Evolutionary conservation across 2,888 invertebrate species (phyloP).

Genomic region (Drosophila lutescens): DNA sequence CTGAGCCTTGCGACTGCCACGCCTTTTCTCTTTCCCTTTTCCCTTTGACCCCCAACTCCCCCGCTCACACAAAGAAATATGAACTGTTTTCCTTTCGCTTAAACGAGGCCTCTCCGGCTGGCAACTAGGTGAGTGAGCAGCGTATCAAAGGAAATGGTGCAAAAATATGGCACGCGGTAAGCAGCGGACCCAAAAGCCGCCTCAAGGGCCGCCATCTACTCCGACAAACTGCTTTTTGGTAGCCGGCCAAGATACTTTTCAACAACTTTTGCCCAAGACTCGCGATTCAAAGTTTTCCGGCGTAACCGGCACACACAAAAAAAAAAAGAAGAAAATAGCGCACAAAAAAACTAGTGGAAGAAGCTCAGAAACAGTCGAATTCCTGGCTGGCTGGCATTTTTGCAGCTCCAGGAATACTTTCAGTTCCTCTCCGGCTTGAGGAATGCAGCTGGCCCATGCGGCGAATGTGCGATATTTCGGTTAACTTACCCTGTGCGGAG

Average conservation of each 20-base stretch:
- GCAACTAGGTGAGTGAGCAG: constrained; percentile 69
- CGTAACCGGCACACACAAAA: constrained; percentile 25
- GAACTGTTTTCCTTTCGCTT: constrained; percentile 47
- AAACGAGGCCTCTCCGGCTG: constrained; percentile 39
- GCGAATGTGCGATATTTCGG: constrained; percentile 48
- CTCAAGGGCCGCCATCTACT: constrained; percentile 42
- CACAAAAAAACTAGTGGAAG: constrained; percentile 42
- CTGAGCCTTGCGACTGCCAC: constrained; percentile 32
- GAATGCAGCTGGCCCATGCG: constrained; percentile 26
- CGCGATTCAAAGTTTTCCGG: constrained; percentile 47
- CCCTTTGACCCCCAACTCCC: background rate
- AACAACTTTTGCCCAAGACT: constrained; percentile 51
- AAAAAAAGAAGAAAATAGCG: background rate
- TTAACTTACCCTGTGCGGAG: constrained; percentile 87
- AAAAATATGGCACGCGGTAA: constrained; percentile 81
- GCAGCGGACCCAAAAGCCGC: constrained; percentile 55
- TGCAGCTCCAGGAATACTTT: constrained; percentile 31
- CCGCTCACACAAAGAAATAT: constrained; percentile 40
- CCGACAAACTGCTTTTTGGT: constrained; percentile 27
- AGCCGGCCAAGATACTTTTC: constrained; percentile 56
- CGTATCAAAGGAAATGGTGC: constrained; percentile 74
- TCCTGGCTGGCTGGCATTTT: constrained; percentile 44
- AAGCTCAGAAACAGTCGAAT: constrained; percentile 20
- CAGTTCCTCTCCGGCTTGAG: constrained; percentile 11
- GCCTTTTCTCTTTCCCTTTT: background rate